A percentile compares a stretch with the other conserved stretches of the same genome.
Conservation (phyloP, 2,888 invertebrate genomes). For the Choreutis nemorana region DNA sequence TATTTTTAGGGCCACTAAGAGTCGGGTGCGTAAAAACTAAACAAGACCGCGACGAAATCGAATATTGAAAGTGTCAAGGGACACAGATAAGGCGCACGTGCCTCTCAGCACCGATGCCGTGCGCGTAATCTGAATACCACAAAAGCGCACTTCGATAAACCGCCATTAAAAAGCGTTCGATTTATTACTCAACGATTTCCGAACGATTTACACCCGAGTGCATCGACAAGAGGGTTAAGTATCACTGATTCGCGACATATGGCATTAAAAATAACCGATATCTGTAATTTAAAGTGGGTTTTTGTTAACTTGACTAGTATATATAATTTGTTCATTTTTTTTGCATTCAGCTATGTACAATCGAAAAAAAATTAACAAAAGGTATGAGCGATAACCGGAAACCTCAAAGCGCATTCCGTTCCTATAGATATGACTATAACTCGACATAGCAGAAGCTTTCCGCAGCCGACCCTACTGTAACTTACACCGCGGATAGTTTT, state of each 20-base stretch:
- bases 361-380: constrained; percentile 1
- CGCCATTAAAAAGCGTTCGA: constrained; percentile 66
- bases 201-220: constrained; percentile 36
- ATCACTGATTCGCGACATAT: background rate
- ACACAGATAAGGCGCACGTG: constrained; percentile 60
- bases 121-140: constrained; percentile 61
- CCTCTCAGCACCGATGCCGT: constrained; percentile 55
- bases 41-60: constrained; percentile 48
- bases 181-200: constrained; percentile 63
- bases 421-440: too few species aligned
- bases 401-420: constrained; percentile 18
- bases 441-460: constrained; percentile 19
- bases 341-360: background rate
- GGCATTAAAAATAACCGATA: background rate
- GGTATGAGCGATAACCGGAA: background rate
- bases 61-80: constrained; percentile 65
- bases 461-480: constrained; percentile 47
- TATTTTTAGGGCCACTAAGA: constrained; percentile 22
- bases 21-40: constrained; percentile 16
- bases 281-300: background rate
- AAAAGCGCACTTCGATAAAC: constrained; percentile 63
- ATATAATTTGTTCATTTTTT: too few species aligned
- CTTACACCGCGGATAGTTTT: constrained; percentile 59
- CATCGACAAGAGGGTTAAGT: background rate
- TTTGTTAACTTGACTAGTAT: background rate